Evolutionary conservation across 2,888 invertebrate genomes (phyloP).

Genomic region (Folsomia candida): DNA sequence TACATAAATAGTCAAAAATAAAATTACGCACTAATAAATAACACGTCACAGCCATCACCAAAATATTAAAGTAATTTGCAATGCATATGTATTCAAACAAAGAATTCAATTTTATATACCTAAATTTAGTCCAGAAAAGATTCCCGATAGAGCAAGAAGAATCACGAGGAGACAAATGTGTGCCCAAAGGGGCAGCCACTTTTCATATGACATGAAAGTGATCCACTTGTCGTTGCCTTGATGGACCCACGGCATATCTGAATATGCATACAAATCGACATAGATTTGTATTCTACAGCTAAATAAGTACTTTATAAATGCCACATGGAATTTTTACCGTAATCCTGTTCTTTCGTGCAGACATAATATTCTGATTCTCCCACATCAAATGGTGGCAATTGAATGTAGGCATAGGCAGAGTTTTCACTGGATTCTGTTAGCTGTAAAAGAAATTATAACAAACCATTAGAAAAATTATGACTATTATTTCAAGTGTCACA

Average conservation of each 20-base stretch:
- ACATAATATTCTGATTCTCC: constrained; percentile 50
- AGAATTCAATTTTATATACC: constrained; percentile 71
- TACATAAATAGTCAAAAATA: constrained; percentile 11
- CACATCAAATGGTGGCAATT: constrained; percentile 47
- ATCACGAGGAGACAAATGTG: constrained; percentile 67
- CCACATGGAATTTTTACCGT: constrained; percentile 12
- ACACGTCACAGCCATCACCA: background rate
- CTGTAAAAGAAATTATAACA: too few species aligned
- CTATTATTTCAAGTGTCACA: too few species aligned
- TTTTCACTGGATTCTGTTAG: too few species aligned
- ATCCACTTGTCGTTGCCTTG: constrained; percentile 47
- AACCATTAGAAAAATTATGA: too few species aligned
- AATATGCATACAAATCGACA: background rate
- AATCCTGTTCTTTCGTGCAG: constrained; percentile 48
- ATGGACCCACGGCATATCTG: constrained; percentile 50
- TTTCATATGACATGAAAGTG: constrained; percentile 34
- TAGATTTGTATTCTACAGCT: background rate
- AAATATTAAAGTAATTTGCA: background rate
- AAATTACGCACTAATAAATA: background rate
- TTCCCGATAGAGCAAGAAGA: constrained; percentile 82
- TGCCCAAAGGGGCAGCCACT: constrained; percentile 70
- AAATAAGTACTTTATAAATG: background rate
- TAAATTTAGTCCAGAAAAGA: constrained; percentile 95
- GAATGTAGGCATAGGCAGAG: constrained; percentile 47
- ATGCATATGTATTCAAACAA: background rate